These are phyloP conservation scores for Sebastes minor DNA, from an alignment of 2,797 vertebrate species.

Conservation along the genomic window DNA sequence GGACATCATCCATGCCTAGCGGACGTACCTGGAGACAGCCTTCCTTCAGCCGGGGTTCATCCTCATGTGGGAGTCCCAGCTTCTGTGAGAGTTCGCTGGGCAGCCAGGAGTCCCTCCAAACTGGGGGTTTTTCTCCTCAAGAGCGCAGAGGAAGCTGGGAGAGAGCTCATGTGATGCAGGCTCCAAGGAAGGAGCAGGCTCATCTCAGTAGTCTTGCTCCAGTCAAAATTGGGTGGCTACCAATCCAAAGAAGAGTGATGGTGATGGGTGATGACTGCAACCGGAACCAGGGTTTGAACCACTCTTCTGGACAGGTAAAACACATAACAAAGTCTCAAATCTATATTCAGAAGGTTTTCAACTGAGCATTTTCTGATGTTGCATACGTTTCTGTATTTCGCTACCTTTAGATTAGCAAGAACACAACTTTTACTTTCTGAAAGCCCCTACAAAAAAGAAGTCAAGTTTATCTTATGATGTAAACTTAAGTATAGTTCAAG, in stretches of 20 bases:
- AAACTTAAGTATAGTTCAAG: no score
- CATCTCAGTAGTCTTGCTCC: constrained; percentile 68
- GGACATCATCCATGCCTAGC: constrained; percentile 52
- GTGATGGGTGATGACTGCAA: constrained; percentile 25
- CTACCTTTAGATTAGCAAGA: neutral
- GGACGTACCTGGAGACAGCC: constrained; percentile 17
- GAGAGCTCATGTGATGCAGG: constrained; percentile 68
- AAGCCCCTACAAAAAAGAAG: no score
- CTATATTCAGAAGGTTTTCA: neutral
- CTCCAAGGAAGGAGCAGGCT: constrained; percentile 65
- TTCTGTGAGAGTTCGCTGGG: constrained; percentile 53
- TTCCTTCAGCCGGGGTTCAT: constrained; percentile 41
- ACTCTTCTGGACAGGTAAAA: constrained; percentile 69
- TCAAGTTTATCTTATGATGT: no score
- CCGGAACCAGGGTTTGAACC: constrained; percentile 40
- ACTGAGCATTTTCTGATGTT: neutral
- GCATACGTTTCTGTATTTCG: neutral
- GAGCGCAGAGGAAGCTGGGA: constrained; percentile 64
- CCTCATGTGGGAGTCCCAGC: constrained; percentile 58
- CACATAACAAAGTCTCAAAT: neutral
- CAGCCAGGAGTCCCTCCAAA: constrained; percentile 72
- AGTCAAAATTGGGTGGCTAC: constrained; percentile 82
- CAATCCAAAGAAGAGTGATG: constrained; percentile 73
- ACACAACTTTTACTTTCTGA: no score
- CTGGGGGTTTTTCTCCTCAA: constrained; percentile 1